phyloP scores from a whole-genome alignment of 2,797 vertebrate genomes.

The Lemur catta region DNA sequence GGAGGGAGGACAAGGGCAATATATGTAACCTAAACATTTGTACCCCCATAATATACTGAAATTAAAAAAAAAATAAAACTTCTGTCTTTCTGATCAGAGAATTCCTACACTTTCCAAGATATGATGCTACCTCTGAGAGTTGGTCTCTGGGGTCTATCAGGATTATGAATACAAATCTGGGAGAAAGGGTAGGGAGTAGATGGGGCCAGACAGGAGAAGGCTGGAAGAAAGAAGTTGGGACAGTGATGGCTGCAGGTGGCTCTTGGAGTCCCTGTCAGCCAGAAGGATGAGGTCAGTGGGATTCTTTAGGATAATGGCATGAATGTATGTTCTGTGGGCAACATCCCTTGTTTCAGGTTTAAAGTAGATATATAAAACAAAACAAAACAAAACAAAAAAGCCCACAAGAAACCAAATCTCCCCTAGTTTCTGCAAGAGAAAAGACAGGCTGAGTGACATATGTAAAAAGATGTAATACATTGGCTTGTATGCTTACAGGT shows the following conservation, averaged over 20 bases:
- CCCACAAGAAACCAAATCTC: neutral
- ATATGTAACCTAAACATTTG: too few species aligned
- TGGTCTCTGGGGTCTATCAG: neutral
- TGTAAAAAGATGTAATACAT: neutral
- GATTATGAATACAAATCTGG: neutral
- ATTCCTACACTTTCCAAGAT: neutral
- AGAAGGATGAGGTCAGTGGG: neutral
- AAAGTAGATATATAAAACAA: neutral
- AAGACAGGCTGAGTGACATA: neutral
- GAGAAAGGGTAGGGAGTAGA: neutral
- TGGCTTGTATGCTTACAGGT: conserved; percentile 11
- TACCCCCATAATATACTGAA: too few species aligned
- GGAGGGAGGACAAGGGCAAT: too few species aligned
- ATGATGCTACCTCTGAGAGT: neutral
- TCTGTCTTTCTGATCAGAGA: neutral
- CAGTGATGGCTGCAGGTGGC: neutral
- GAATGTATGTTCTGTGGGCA: neutral
- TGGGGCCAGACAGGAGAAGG: neutral
- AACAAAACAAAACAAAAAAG: neutral
- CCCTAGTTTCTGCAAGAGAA: neutral
- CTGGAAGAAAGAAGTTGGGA: neutral
- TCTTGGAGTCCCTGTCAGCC: neutral
- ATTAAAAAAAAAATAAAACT: neutral
- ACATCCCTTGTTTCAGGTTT: conserved; percentile 7
- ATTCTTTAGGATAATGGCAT: neutral